Evolutionary conservation across 2,888 invertebrate genomes (phyloP), one percentile per base, ranked within the genome.

Genomic region (Standfussiana lucernea): DNA sequence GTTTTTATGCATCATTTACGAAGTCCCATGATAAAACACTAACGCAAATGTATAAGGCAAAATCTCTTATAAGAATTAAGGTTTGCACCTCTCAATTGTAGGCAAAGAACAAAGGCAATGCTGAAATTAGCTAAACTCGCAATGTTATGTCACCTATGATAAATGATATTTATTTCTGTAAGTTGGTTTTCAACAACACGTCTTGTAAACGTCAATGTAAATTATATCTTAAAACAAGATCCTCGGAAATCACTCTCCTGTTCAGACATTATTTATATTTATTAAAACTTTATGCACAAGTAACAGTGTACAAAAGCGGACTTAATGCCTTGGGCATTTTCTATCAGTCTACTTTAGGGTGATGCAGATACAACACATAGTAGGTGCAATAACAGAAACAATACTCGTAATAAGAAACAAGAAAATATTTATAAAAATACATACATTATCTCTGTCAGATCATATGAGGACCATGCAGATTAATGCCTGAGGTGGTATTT

Each of bases 1-100:
- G 65, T 35, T 56, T 81, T 74, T 73, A 74, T 78, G 53, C 56
- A 47, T 59, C 32, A 40, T 65, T 73, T 62, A 37, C n/a, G 11
- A 18, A 32, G 45, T 35, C 15, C 24, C 8, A 10, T 47, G 35
- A 50, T 24, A 45, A 67, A 47, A n/a, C 5, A 35, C 10, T 15
- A 32, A 18, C 15, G 6, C 28, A 13, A 42, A 42, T 59, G 21
- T 42, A 10, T 13, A 18, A 59, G 1, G 3, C 15, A 59, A 35
- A 59, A 42, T 40, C 1, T n/a, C 8, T 37, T 45, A 0, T 4
- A 24, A 24, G 10, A 35, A 18, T 28, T 13, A 28, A 53, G 13
- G 11, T n/a, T 53, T 53, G 53, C 53, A 53, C 11, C n/a, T 53
- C 4, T n/a, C 1, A 24, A 24, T 50, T 50, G 24, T 50, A 50